These are phyloP conservation scores for Drosophila longiperda DNA, from an alignment of 2,888 invertebrate species.

Conservation along the genomic window DNA sequence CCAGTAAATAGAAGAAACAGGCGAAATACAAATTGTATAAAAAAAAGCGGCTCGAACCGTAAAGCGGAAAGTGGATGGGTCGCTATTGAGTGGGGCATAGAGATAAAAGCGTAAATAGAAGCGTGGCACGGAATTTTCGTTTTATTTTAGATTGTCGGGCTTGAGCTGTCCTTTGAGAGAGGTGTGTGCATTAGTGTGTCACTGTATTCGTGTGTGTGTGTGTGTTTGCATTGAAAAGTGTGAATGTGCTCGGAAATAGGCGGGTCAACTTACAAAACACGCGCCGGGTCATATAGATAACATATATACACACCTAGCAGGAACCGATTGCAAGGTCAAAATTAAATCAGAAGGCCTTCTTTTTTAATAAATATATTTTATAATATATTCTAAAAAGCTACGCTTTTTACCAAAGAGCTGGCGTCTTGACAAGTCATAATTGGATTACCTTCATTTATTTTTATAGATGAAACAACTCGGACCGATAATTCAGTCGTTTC, in stretches of 20 bases:
- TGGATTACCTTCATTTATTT: not conserved
- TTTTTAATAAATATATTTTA: not conserved
- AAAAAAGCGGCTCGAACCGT: constrained; percentile 37
- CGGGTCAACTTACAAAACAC: constrained; percentile 51
- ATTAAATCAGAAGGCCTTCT: not conserved
- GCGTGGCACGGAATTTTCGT: constrained; percentile 66
- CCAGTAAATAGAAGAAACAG: constrained; percentile 64
- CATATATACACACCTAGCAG: constrained; percentile 26
- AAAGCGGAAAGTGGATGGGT: not conserved
- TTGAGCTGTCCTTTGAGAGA: constrained; percentile 43
- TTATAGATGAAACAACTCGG: not conserved
- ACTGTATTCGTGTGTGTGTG: constrained; percentile 1
- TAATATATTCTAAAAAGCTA: not conserved
- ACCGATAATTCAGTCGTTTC: not conserved
- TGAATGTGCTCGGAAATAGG: constrained; percentile 51
- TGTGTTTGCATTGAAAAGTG: constrained; percentile 61
- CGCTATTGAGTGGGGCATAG: constrained; percentile 55
- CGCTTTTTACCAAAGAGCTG: not conserved
- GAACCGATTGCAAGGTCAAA: not conserved
- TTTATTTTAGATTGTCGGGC: constrained; percentile 57
- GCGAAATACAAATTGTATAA: constrained; percentile 76
- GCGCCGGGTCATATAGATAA: constrained; percentile 30
- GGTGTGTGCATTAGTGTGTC: constrained; percentile 13
- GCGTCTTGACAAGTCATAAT: not conserved
- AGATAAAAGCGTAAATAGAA: constrained; percentile 80